These are phyloP conservation scores for Volucella inflata DNA, from an alignment of 2,888 invertebrate genomes.

Conservation along the genomic window DNA sequence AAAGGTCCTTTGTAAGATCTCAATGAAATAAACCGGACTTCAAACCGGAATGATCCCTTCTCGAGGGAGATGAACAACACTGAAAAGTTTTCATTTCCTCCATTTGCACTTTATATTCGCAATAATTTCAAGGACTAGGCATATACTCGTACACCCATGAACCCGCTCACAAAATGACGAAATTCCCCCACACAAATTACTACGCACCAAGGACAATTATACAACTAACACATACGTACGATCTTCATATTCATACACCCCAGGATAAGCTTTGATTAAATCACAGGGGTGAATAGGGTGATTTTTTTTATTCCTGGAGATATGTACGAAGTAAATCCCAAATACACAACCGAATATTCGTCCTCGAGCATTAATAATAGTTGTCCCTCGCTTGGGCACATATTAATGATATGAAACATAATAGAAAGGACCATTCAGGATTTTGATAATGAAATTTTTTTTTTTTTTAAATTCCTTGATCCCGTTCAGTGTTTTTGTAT, in stretches of 20 bases:
- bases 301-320: neutral
- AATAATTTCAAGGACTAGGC: constrained; percentile 58
- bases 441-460: constrained; percentile 6
- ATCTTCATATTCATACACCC: constrained; percentile 33
- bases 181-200: constrained; percentile 60
- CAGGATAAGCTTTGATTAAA: constrained; percentile 73
- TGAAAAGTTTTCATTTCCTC: constrained; percentile 30
- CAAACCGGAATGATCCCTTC: constrained; percentile 35
- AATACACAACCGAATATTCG: constrained; percentile 7
- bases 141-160: constrained; percentile 30
- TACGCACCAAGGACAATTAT: constrained; percentile 43
- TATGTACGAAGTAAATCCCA: constrained; percentile 26
- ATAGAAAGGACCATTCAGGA: constrained; percentile 64
- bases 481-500: constrained; percentile 38
- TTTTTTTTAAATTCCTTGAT: constrained; percentile 40
- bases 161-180: constrained; percentile 37
- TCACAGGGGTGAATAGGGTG: constrained; percentile 45
- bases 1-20: constrained; percentile 1
- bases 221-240: constrained; percentile 44
- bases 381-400: constrained; percentile 44
- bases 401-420: constrained; percentile 64
- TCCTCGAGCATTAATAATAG: constrained; percentile 30
- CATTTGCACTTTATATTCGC: constrained; percentile 64
- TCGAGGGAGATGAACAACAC: neutral
- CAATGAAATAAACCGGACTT: neutral